These are phyloP conservation scores for Lethocerus indicus DNA, from an alignment of 1,140 invertebrate genomes.

Conservation along the genomic window DNA sequence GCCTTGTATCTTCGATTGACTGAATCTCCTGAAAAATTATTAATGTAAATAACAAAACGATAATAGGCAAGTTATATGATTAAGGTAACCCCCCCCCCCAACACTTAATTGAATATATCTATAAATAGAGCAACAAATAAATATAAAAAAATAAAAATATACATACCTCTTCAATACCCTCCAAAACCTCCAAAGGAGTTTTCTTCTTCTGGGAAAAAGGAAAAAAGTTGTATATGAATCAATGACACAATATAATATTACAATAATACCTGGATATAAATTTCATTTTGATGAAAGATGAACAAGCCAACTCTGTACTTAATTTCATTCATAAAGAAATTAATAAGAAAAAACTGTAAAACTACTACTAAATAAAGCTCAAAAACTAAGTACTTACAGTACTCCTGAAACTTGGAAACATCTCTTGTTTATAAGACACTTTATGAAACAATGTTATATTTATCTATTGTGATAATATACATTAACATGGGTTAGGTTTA, in stretches of 20 bases:
- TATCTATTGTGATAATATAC: too few species aligned
- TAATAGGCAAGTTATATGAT: too few species aligned
- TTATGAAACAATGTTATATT: too few species aligned
- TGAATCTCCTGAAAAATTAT: slow-evolving; percentile 46
- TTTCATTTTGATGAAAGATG: neutral
- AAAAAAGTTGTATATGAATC: slow-evolving; percentile 13
- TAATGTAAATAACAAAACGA: slow-evolving; percentile 14
- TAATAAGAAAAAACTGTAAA: neutral
- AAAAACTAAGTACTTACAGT: neutral
- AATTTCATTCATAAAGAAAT: neutral
- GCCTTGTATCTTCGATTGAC: slow-evolving; percentile 58
- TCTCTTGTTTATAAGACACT: neutral
- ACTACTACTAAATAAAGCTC: slow-evolving; percentile 1
- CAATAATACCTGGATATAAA: neutral
- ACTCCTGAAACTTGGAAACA: slow-evolving; percentile 1
- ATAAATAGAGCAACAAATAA: slow-evolving; percentile 8
- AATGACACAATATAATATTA: neutral
- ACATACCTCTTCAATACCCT: slow-evolving; percentile 46
- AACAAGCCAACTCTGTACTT: neutral
- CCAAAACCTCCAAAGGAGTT: slow-evolving; percentile 56
- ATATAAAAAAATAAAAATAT: slow-evolving; percentile 11
- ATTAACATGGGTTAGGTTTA: too few species aligned
- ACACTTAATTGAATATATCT: slow-evolving; percentile 7
- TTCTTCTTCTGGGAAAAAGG: slow-evolving; percentile 57
- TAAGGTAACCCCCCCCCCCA: too few species aligned